Conservation (phyloP, 2,113 vertebrate species). For the Sprattus sprattus region DNA sequence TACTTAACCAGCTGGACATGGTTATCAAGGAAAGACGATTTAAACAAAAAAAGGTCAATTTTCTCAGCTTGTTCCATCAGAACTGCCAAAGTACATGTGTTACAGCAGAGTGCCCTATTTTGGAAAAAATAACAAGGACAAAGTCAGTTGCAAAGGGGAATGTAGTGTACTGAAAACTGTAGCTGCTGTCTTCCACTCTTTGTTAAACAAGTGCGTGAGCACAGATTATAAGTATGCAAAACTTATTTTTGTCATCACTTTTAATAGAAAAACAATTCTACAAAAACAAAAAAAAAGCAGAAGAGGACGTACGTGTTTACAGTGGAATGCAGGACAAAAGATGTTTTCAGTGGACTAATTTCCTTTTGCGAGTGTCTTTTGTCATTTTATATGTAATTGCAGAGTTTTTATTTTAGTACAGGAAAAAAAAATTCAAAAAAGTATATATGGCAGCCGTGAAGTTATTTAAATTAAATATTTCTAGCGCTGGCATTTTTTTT, state of each 20-base stretch:
- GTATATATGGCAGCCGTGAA: slow-evolving; percentile 87
- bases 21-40: slow-evolving; percentile 40
- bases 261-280: slow-evolving; percentile 46
- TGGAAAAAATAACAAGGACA: slow-evolving; percentile 81
- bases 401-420: slow-evolving; percentile 99
- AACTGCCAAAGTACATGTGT: slow-evolving; percentile 88
- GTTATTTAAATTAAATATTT: slow-evolving; percentile 90
- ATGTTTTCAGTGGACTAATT: slow-evolving; percentile 92
- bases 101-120: slow-evolving; percentile 86
- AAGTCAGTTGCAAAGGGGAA: slow-evolving; percentile 90
- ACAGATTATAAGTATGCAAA: slow-evolving; percentile 86
- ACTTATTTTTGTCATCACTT: slow-evolving; percentile 78
- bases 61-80: slow-evolving; percentile 81
- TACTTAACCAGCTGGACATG: slow-evolving; percentile 63
- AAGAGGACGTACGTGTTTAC: slow-evolving; percentile 76
- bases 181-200: slow-evolving; percentile 89
- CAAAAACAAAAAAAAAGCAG: slow-evolving; percentile 45
- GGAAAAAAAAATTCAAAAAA: slow-evolving; percentile 76
- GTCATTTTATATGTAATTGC: slow-evolving; percentile 96
- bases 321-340: slow-evolving; percentile 80
- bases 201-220: slow-evolving; percentile 81
- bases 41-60: slow-evolving; percentile 49
- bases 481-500: slow-evolving; percentile 87
- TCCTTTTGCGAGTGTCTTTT: slow-evolving; percentile 90
- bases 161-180: slow-evolving; percentile 92